These are phyloP conservation scores for Polyommatus iphigenia DNA, from an alignment of 2,888 invertebrate genomes.

Conservation along the genomic window DNA sequence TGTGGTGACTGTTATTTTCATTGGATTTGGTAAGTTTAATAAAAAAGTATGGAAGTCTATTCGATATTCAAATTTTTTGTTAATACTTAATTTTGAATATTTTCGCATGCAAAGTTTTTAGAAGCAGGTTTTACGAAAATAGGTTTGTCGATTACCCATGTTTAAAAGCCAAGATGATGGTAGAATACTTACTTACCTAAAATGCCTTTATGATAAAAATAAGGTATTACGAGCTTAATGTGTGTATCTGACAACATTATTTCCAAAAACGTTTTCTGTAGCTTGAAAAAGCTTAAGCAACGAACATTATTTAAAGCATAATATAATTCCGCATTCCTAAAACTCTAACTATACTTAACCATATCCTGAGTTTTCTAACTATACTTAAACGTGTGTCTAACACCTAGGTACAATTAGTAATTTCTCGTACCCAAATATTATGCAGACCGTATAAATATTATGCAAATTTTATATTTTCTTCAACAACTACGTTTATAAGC, in stretches of 20 bases:
- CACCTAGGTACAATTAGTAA: background rate
- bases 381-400: too few species aligned
- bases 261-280: background rate
- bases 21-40: background rate
- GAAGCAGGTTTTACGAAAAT: background rate
- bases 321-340: background rate
- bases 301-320: background rate
- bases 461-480: constrained; percentile 2
- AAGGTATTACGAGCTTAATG: background rate
- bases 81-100: background rate
- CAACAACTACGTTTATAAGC: background rate
- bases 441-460: background rate
- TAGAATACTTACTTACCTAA: background rate
- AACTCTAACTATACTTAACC: too few species aligned
- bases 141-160: too few species aligned
- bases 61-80: background rate
- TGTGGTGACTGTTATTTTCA: background rate
- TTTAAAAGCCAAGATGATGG: background rate
- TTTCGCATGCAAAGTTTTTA: background rate
- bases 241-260: background rate
- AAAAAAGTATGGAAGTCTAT: background rate
- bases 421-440: background rate
- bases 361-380: too few species aligned
- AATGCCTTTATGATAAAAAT: too few species aligned
- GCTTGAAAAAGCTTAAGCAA: background rate